Base-by-base conservation (phyloP, 2,888 invertebrate genomes). In the Oxystoma pomonae region DNA sequence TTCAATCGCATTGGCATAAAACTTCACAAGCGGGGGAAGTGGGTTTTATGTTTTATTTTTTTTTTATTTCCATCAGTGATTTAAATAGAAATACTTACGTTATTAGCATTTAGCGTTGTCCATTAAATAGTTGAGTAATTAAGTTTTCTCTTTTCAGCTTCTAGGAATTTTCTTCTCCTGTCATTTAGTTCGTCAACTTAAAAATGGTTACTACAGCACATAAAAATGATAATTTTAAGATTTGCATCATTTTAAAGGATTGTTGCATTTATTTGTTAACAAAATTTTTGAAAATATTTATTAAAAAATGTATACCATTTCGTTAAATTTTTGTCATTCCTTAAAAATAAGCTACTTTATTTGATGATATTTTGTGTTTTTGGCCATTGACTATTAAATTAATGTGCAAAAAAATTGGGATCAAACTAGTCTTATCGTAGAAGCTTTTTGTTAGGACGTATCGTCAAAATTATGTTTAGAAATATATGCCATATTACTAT, bases 141-240 rank as follows among this genome's bases (percentile, higher is more conserved):
- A n/a, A n/a, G n/a, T n/a, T n/a, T 55, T 57, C 7, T 60, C 63
- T 65, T 80, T 88, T 68, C 84, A 92, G 93, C 83, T 96, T 57
- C 82, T 95, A 73, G 96, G 95, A 57, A 91, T 96, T 66, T 82
- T 92, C 66, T 94, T 94, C 78, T 92, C 96, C 20, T 96, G 95
- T 83, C 93, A 92, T 79, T 84, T 98, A 79, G 94, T 93, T 69
- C 89, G 92, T 75, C 91, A 94, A 75, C 59, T 75, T 52, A 75
- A 73, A 63, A 71, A 72, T 63, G 70, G 74, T 16, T 75, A 73
- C 62, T 73, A 71, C 63, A 75, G 73, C 65, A 73, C 75, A 52
- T 74, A 69, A 71, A 5, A 58, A 61, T 5, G 35, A 12, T 35
- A 35, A 7, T 35, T 35, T 35, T 35, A 35, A 35, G 12, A 7